Evolutionary conservation across 2,113 vertebrate species (phyloP), one percentile per base, ranked within the genome.

Genomic region (Ancistrus triradiatus): DNA sequence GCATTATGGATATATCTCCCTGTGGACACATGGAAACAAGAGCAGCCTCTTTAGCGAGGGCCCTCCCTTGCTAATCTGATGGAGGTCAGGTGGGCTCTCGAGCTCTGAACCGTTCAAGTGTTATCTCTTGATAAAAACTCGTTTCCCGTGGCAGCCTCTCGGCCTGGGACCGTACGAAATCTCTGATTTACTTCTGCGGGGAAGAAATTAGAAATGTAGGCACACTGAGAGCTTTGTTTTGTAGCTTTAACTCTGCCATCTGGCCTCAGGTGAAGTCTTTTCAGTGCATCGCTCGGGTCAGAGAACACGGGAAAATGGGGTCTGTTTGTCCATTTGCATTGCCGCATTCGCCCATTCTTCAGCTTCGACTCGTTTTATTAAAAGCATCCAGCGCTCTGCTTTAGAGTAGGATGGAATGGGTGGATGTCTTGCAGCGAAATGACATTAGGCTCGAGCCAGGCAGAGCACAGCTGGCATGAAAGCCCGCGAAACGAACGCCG

Each of bases 211-310:
- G 24, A 21, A 10, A 24, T 24, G 17, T 17, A 11, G 6, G 25
- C 11, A 33, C 50, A 53, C 10, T 14, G 21, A 25, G 9, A 53
- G 21, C 53, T 51, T 40, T 51, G 35, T 40, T n/a, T 19, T 49
- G 11, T 24, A 13, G 17, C 44, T 21, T 11, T 47, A n/a, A n/a
- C n/a, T n/a, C n/a, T n/a, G n/a, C n/a, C n/a, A n/a, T n/a, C n/a
- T 22, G 44, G 65, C 27, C 31, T 28, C 50, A 56, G 59, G 19
- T 63, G 51, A 11, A 55, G 48, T 38, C 24, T 48, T 27, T 68
- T 11, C 13, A n/a, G 11, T 1, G 27, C 22, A 15, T 24, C 22
- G 44, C 53, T 22, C 35, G 40, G 43, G 31, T 49, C 51, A 33
- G 28, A 11, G 17, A 28, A 31, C 43, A 40, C 46, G 27, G 22